Evolutionary conservation across 1,140 invertebrate species (phyloP).

Genomic region (Drosophila simulans): DNA sequence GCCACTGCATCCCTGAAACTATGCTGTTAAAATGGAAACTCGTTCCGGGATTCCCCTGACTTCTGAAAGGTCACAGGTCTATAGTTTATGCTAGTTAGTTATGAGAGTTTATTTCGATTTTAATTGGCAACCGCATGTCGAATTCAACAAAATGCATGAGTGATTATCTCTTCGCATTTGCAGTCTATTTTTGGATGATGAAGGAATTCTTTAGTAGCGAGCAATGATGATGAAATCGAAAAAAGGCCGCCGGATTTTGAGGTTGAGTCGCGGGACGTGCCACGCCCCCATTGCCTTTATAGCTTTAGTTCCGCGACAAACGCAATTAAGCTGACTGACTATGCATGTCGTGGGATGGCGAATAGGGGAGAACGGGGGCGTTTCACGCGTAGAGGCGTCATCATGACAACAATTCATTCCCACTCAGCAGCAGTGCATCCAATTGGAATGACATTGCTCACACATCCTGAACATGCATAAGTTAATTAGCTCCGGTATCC

Average conservation of each 20-base stretch:
- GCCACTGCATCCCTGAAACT: background rate
- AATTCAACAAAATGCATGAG: background rate
- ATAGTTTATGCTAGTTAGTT: too few species aligned
- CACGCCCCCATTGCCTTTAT: background rate
- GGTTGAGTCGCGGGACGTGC: background rate
- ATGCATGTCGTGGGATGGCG: too few species aligned
- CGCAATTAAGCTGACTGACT: constrained; percentile 2
- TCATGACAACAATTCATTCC: background rate
- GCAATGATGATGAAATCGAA: background rate
- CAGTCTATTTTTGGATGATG: background rate
- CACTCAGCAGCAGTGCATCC: background rate
- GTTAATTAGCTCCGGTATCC: constrained; percentile 20
- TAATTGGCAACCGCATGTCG: too few species aligned
- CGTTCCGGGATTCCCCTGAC: background rate
- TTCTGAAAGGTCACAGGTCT: background rate
- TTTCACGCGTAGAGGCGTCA: background rate
- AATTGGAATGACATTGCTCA: constrained; percentile 4
- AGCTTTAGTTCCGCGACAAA: background rate
- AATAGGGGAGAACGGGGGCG: background rate
- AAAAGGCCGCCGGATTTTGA: background rate
- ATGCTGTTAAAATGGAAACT: background rate
- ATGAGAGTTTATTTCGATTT: too few species aligned
- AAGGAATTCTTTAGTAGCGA: too few species aligned
- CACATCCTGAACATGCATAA: constrained; percentile 1
- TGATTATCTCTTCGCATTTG: background rate